Conservation (phyloP, 2,797 vertebrate species). For the Lophius americanus region DNA sequence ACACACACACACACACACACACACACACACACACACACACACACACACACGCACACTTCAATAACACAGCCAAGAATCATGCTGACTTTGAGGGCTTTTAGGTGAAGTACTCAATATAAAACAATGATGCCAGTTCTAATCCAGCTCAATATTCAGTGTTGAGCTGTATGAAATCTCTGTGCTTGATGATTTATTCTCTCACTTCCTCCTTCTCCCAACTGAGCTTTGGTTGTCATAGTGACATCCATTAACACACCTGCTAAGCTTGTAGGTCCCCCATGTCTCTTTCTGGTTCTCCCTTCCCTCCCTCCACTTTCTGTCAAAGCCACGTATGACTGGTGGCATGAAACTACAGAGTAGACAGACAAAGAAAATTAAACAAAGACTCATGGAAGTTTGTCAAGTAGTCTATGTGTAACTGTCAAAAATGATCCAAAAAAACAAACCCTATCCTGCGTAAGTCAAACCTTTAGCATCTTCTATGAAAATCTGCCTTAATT, state of each 20-base stretch:
- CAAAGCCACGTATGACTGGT: constrained; percentile 7
- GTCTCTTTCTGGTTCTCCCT: constrained; percentile 10
- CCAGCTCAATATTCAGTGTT: neutral
- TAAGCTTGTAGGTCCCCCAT: constrained; percentile 61
- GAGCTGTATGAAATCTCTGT: neutral
- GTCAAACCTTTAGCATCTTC: no score
- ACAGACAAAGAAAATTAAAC: neutral
- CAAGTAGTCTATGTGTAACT: no score
- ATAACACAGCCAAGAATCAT: no score
- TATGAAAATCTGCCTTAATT: no score
- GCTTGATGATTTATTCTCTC: constrained; percentile 56
- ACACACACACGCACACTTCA: neutral
- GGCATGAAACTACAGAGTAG: constrained; percentile 21
- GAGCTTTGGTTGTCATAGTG: constrained; percentile 73
- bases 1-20: neutral
- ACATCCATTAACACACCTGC: constrained; percentile 81
- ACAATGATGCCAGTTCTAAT: neutral
- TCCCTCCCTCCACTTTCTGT: constrained; percentile 25
- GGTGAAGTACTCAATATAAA: constrained; percentile 6
- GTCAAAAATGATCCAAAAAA: no score
- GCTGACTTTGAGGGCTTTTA: constrained; percentile 21
- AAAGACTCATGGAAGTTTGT: neutral
- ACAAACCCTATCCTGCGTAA: no score
- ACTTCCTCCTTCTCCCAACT: constrained; percentile 60
- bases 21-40: neutral